Evolutionary conservation across 2,888 invertebrate species (phyloP), one percentile per base, ranked within the genome.

Genomic region (Tetragnatha montana): DNA sequence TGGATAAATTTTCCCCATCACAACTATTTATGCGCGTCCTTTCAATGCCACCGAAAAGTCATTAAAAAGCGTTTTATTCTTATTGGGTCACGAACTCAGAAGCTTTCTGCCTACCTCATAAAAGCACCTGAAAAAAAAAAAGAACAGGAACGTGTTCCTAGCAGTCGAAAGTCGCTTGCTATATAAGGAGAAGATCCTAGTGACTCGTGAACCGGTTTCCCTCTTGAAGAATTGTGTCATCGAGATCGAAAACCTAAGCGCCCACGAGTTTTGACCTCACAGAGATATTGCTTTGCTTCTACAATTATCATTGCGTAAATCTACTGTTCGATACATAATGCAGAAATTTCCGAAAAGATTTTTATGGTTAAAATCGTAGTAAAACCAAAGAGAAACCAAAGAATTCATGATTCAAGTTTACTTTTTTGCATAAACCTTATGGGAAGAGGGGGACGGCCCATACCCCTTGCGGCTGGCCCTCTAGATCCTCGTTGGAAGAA

Each of bases 111-210:
- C 4, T 35, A 76, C 17, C 19, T 68, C 75, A 49, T 35, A 75
- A 35, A 75, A 83, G 4, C 1, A 68, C n/a, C 22, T 22, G 78
- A 10, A 6, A 8, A 51, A 47, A 22, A 49, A 51, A 73, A 14
- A 51, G 17, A 14, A 60, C 35, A 19, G 10, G 51, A 51, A 60
- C 19, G 51, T 21, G 60, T 79, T 8, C 19, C 71, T 12, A 68
- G 19, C 68, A 49, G 22, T 49, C 35, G 68, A 50, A 60, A 35
- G 35, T 10, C 74, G 74, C 74, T 86, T 80, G 71, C 86, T 86
- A 86, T 80, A 86, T 80, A 86, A 86, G 86, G 86, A 73, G 74
- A 86, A 80, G 86, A 74, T 60, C 79, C 35, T 35, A 35, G 4
- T 35, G 35, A 79, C 75, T 21, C 74, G 74, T 71, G 73, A 73